Base-by-base conservation (phyloP, 2,113 vertebrate species). In the Oncorhynchus tshawytscha region DNA sequence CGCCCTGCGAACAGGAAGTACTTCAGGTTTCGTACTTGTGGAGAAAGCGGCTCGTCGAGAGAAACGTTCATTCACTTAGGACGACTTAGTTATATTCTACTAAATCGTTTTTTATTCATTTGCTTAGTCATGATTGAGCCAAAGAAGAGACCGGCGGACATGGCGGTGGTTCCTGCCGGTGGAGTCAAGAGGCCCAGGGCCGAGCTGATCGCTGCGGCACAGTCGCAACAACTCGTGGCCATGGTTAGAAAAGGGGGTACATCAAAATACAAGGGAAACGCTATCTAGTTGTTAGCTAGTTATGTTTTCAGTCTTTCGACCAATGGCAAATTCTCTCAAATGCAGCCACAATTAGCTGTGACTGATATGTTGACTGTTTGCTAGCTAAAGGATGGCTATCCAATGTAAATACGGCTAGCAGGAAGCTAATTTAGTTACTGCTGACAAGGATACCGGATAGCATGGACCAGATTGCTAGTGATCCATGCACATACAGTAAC, bases 81-180 rank as follows among this genome's bases (percentile, higher is more conserved):
- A 45, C 39, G 39, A 45, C 7, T 45, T 11, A 12, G 39, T 45
- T 4, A 3, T 0, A 18, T 13, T 68, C 18, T 0, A 9, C 18
- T 3, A 3, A 45, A n/a, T 31, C 22, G 24, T 45, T 45, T 18
- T 0, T 54, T 75, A 39, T 25, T 54, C 0, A 5, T 71, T 45
- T 49, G 27, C 18, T 0, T 0, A 74, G 22, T 2, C 67, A 97
- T 97, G 96, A 96, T 97, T 84, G 96, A 97, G 72, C 95, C 92
- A 0, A 92, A 90, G 80, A 96, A 96, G 82, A 91, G 96, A 22
- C 82, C 48, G 0, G 90, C 92, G 0, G 96, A 97, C 69, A 93
- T 95, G 89, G 94, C 95, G 2, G 79, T 97, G 24, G 95, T 97
- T 0, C 92, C 96, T 69, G 7, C 82, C 9, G 80, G 76, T 1